Conservation (phyloP, 2,888 invertebrate genomes). For the Drosophila mettleri region DNA sequence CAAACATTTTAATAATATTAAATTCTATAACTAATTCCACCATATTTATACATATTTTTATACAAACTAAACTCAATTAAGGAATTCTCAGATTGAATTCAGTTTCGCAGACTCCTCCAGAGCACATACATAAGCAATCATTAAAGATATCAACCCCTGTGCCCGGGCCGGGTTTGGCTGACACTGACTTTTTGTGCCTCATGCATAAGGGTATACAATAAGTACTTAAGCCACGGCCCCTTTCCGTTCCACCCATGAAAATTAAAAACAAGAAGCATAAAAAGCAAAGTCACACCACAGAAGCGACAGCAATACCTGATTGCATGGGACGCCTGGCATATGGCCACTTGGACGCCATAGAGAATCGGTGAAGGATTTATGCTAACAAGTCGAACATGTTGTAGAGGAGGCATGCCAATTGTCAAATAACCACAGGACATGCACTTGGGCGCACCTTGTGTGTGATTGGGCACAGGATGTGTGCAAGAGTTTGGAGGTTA, state of each 20-base stretch:
- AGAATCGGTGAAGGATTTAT: constrained; percentile 62
- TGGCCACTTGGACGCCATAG: constrained; percentile 62
- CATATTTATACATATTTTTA: no score
- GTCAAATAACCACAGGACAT: constrained; percentile 76
- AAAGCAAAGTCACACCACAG: constrained; percentile 42
- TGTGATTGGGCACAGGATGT: constrained; percentile 69
- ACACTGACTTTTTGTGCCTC: not conserved
- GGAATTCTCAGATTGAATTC: not conserved
- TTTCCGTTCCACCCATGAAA: not conserved
- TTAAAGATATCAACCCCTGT: constrained; percentile 1
- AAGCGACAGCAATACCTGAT: constrained; percentile 20
- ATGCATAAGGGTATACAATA: constrained; percentile 12
- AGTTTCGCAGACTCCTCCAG: not conserved
- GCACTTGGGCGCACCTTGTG: constrained; percentile 71
- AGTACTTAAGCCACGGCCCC: constrained; percentile 10
- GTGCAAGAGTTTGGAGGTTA: constrained; percentile 40
- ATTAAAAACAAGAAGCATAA: constrained; percentile 19
- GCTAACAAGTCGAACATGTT: constrained; percentile 50
- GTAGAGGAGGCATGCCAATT: constrained; percentile 53
- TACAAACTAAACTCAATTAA: not conserved
- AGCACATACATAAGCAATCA: not conserved
- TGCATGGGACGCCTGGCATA: constrained; percentile 59
- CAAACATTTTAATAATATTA: not conserved
- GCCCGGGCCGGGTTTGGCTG: not conserved
- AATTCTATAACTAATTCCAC: not conserved